Conservation (phyloP, 2,797 vertebrate genomes). For the Phrynocephalus vlangalii region DNA sequence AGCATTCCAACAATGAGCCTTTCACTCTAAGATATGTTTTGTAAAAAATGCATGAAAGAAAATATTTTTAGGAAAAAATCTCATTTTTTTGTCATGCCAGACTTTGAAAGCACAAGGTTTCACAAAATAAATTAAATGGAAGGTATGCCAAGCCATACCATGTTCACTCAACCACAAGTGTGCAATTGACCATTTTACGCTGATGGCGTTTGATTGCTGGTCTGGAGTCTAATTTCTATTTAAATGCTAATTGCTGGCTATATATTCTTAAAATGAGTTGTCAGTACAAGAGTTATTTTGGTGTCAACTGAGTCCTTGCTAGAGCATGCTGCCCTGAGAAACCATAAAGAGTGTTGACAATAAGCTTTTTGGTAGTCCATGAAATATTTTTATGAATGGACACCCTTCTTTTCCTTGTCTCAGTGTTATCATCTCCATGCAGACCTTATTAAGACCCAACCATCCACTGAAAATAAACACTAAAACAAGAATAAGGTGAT, state of each 20-base stretch:
- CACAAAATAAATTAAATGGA: not conserved
- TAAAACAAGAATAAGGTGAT: too few relatives aligned
- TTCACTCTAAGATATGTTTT: not conserved
- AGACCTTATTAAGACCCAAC: not conserved
- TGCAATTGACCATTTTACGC: not conserved
- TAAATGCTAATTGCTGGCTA: conserved; percentile 4
- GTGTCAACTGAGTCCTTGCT: not conserved
- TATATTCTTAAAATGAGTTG: conserved; percentile 17
- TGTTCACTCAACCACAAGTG: not conserved
- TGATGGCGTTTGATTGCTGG: conserved; percentile 8
- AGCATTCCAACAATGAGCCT: too few relatives aligned
- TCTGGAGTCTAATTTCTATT: not conserved
- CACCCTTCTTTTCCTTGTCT: not conserved
- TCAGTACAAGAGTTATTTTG: conserved; percentile 2
- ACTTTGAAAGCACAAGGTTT: not conserved
- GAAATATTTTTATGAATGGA: not conserved
- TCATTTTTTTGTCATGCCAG: not conserved
- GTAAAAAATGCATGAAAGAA: not conserved
- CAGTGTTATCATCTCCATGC: not conserved
- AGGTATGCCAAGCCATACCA: not conserved
- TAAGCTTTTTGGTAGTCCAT: not conserved
- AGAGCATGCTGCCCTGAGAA: not conserved
- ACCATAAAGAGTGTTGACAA: not conserved
- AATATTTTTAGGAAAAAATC: not conserved
- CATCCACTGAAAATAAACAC: not conserved